These are phyloP conservation scores for Wasmannia auropunctata DNA, from an alignment of 1,140 invertebrate species.

Conservation along the genomic window DNA sequence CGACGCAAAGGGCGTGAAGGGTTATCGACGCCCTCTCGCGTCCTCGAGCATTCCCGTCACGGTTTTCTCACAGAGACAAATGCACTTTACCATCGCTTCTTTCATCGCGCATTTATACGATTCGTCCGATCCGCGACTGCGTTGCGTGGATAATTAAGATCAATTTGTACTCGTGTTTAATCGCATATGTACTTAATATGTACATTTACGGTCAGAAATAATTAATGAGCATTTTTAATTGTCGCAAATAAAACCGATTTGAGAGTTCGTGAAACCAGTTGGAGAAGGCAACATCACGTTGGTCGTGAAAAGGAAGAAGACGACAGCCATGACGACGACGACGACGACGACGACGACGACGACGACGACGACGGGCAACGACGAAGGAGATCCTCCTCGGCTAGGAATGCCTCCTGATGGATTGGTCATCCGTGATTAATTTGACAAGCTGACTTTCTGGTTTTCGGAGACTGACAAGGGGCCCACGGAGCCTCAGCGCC, in stretches of 20 bases:
- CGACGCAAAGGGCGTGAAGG: not conserved
- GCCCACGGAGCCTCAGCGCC: constrained; percentile 73
- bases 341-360: constrained; percentile 2
- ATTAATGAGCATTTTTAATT: not conserved
- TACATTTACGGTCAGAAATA: too few relatives aligned
- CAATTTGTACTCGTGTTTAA: not conserved
- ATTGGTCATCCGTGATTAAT: constrained; percentile 86
- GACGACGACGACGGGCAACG: constrained; percentile 22
- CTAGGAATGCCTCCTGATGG: constrained; percentile 85
- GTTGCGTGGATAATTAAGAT: not conserved
- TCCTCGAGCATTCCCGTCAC: constrained; percentile 10
- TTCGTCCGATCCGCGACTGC: not conserved
- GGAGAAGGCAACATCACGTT: constrained; percentile 28
- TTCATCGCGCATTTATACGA: not conserved
- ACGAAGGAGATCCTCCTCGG: constrained; percentile 73
- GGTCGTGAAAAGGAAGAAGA: constrained; percentile 34
- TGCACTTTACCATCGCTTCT: not conserved
- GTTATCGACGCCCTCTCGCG: constrained; percentile 14
- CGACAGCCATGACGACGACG: not conserved
- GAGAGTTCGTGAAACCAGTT: not conserved
- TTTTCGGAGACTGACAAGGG: constrained; percentile 84
- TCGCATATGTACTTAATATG: not conserved
- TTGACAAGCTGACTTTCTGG: constrained; percentile 86
- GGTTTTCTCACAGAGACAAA: not conserved
- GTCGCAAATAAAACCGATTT: not conserved